Base-by-base conservation (phyloP, 2,888 invertebrate species). In the Melanotus villosus region DNA sequence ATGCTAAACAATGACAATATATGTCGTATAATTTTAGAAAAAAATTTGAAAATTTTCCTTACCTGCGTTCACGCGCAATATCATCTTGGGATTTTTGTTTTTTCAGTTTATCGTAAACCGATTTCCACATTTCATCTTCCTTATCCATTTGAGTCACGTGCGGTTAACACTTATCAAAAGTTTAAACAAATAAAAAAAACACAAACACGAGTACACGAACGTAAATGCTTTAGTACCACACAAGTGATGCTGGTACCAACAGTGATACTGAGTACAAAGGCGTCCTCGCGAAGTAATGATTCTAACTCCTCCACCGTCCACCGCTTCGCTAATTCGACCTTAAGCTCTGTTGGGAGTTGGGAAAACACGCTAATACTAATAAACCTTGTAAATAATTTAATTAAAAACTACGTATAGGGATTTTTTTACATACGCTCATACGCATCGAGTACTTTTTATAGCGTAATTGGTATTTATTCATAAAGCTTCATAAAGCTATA, bases 41-140 rank as follows among this genome's bases (percentile, higher is more conserved):
- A 26, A 26, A 5, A 26, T 26, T 26, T 26, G 3, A 5, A 5
- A 26, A 5, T 26, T 26, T 26, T 38, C 80, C 87, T 84, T 87
- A 93, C 93, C 89, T 89, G 79, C 83, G 86, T 76, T 93, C 92
- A 79, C 92, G 92, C 71, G 89, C 90, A 70, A 88, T 88, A 73
- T 90, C 89, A 57, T 90, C 88, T 12, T 71, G 70, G 0, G 90
- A 89, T 81, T 89, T 89, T 76, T 90, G 89, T 68, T 89, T 88
- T 75, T 90, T 89, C 70, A 92, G 82, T 79, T 90, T 90, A 62
- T 91, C 90, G 78, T 92, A 93, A 79, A 92, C 90, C 69, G 88
- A 89, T 84, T 90, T 92, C 92, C 93, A 93, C 92, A 93, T 92
- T 9, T 88, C 86, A 80, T 93, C 93, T 84, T 93, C 93, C 84